A percentile compares a stretch with the other conserved stretches of the same genome.
phyloP scores from a whole-genome alignment of 2,888 invertebrate species.

The Xylota sylvarum region DNA sequence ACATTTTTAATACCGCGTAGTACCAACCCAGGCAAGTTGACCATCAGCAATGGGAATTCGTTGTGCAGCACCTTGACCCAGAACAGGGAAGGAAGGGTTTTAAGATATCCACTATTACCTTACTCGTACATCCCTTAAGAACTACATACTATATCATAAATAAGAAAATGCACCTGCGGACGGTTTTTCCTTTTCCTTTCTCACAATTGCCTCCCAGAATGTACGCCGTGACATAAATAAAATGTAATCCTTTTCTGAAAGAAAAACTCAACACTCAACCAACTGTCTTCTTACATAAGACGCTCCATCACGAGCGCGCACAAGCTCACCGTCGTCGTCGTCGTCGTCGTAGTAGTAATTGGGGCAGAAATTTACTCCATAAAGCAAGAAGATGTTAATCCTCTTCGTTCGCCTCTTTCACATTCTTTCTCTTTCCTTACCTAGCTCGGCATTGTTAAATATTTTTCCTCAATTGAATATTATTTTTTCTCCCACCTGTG shows the following conservation, averaged over 20 bases:
- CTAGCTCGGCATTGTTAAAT: conserved; percentile 22
- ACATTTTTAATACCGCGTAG: no score
- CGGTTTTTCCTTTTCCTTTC: neutral
- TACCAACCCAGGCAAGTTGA: no score
- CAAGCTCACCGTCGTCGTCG: conserved; percentile 47
- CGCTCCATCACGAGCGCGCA: conserved; percentile 41
- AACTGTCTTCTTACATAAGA: conserved; percentile 59
- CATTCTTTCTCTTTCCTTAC: neutral
- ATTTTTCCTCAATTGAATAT: conserved; percentile 51
- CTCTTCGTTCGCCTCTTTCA: conserved; percentile 30
- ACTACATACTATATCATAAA: neutral
- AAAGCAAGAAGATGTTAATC: conserved; percentile 57
- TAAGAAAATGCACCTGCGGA: neutral
- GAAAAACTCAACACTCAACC: conserved; percentile 19
- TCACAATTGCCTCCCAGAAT: conserved; percentile 14
- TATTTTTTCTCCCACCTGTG: conserved; percentile 39
- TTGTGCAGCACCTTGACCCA: no score
- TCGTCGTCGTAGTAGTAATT: no score
- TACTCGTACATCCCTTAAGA: neutral
- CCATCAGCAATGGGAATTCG: no score
- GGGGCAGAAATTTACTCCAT: conserved; percentile 64
- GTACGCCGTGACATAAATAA: conserved; percentile 37
- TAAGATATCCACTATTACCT: no score
- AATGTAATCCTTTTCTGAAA: conserved; percentile 10
- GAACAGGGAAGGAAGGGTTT: no score